Evolutionary conservation across 1,140 invertebrate genomes (phyloP), one percentile per base, ranked within the genome.

Genomic region (Plodia interpunctella): DNA sequence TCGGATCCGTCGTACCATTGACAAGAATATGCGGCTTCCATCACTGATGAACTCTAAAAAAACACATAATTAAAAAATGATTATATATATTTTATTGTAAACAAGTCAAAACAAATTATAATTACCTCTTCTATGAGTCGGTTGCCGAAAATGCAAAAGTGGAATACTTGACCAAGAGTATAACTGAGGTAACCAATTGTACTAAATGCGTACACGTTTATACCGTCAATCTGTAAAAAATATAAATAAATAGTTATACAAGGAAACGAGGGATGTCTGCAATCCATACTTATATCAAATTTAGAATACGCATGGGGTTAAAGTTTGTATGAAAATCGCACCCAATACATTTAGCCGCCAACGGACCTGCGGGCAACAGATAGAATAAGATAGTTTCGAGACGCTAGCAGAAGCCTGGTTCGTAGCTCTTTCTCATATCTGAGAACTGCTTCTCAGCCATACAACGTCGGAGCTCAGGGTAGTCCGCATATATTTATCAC

Each of bases 1-100:
- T 96, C 95, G 0, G 95, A 96, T 2, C 95, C 95, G 69, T 96
- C 95, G 74, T 96, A 96, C 95, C 95, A 96, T 62, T 96, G 95
- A 69, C 95, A 96, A 17, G 94, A 95, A 81, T 96, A 96, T 0
- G 95, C 95, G 0, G 95, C 95, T 88, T 96, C 95, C 95, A 96
- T 96, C 2, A 96, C 95, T 0, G 95, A 96, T 69, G 95, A 96
- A 70, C 95, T 96, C 95, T 96, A 75, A 20, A 71, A 65, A 32
- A 32, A 32, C 28, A 9, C 9, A 28, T 28, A 9, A 28, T 28
- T 28, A n/a, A n/a, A n/a, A n/a, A n/a, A n/a, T n/a, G n/a, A n/a
- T n/a, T n/a, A n/a, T n/a, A n/a, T n/a, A n/a, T n/a, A n/a, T n/a
- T n/a, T n/a, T n/a, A n/a, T n/a, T n/a, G n/a, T n/a, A n/a, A n/a